These are phyloP conservation scores for Etia nguti DNA, from an alignment of 2,113 vertebrate genomes.

Conservation along the genomic window DNA sequence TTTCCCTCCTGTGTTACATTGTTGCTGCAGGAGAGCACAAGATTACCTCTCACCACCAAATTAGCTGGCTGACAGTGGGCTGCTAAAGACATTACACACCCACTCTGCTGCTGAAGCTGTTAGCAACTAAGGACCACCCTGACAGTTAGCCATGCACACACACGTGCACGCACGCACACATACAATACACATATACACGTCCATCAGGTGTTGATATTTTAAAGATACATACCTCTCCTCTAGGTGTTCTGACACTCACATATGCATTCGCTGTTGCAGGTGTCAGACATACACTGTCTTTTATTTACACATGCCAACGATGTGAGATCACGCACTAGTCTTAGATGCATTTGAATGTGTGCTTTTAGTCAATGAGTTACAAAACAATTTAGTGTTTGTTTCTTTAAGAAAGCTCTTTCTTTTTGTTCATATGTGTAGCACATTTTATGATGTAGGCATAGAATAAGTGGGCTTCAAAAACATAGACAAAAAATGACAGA, in stretches of 20 bases:
- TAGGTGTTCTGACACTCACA: constrained; percentile 7
- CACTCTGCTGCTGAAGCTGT: constrained; percentile 48
- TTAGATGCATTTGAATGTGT: not conserved
- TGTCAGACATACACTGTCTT: not conserved
- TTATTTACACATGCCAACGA: not conserved
- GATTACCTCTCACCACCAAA: constrained; percentile 16
- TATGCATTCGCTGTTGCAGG: not conserved
- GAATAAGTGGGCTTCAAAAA: not conserved
- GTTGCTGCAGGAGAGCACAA: not conserved
- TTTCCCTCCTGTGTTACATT: not conserved
- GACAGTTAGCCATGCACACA: constrained; percentile 18
- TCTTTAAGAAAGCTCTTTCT: not conserved
- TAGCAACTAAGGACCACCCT: constrained; percentile 66
- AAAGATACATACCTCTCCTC: constrained; percentile 15
- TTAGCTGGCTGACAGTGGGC: constrained; percentile 21
- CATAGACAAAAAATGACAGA: not conserved
- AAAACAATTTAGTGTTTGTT: not conserved
- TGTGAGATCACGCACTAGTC: not conserved
- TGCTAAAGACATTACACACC: constrained; percentile 67
- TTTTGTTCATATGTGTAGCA: not conserved
- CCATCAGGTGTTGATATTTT: constrained; percentile 53
- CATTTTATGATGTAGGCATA: not conserved
- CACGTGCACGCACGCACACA: not conserved
- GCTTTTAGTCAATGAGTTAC: not conserved
- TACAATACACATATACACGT: not conserved